Percentiles rank a stretch among this genome's conserved stretches.
Evolutionary conservation across 64 coral and sea anemone species (phyloP).

Genomic region (Pocillopora damicornis): DNA sequence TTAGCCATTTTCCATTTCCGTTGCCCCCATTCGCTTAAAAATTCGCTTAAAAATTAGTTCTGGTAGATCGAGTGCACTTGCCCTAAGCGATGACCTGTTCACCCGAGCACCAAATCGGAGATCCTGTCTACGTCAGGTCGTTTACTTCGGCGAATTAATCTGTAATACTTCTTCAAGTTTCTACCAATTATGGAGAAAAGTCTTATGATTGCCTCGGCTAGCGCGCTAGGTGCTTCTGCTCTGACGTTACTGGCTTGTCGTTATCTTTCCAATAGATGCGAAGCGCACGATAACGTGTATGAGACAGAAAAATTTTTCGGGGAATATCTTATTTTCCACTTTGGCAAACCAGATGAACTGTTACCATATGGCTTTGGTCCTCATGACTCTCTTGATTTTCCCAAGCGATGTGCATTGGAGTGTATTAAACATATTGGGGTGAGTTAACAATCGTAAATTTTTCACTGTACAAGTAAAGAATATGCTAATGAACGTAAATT

Average conservation of each 20-base stretch:
- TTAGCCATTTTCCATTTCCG: too few species aligned
- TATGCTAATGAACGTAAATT: too few species aligned
- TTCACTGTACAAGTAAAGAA: not conserved
- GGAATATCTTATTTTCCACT: constrained; percentile 47
- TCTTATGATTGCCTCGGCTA: constrained; percentile 14
- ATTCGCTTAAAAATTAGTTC: too few species aligned
- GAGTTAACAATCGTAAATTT: not conserved
- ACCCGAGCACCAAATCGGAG: too few species aligned
- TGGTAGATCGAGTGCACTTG: too few species aligned
- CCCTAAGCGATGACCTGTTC: too few species aligned
- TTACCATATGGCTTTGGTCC: constrained; percentile 51
- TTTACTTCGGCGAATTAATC: too few species aligned
- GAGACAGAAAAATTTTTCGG: constrained; percentile 46
- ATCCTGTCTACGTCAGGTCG: too few species aligned
- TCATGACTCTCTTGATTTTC: constrained; percentile 34
- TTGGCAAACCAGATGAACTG: constrained; percentile 48
- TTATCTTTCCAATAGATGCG: constrained; percentile 17
- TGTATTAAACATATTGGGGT: constrained; percentile 50
- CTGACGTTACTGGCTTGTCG: constrained; percentile 21
- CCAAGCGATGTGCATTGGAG: constrained; percentile 31
- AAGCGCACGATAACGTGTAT: constrained; percentile 16
- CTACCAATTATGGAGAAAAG: not conserved
- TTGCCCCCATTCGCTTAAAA: too few species aligned
- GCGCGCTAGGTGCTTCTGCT: constrained; percentile 39
- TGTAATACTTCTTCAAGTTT: too few species aligned